These are phyloP conservation scores for Fabriciana adippe DNA, from an alignment of 2,888 invertebrate genomes.

Conservation along the genomic window DNA sequence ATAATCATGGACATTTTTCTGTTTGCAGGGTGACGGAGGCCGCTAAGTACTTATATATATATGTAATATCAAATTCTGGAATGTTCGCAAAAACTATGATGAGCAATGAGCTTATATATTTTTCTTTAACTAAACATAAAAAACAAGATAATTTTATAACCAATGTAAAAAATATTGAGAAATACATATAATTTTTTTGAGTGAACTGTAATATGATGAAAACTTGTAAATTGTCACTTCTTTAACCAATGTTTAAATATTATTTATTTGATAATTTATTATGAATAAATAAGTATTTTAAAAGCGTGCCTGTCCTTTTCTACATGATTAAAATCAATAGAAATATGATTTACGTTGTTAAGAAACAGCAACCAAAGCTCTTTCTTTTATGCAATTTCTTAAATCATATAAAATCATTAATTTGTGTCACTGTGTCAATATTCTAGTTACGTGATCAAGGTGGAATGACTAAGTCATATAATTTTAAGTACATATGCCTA, in stretches of 20 bases:
- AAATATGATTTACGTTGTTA: background rate
- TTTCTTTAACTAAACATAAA: too few species aligned
- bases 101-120: background rate
- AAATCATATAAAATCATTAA: background rate
- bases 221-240: too few species aligned
- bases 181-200: too few species aligned
- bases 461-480: constrained; percentile 19
- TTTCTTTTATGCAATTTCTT: constrained; percentile 3
- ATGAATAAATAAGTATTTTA: too few species aligned
- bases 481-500: constrained; percentile 8
- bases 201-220: too few species aligned
- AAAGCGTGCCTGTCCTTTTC: too few species aligned
- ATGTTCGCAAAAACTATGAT: background rate
- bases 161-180: too few species aligned
- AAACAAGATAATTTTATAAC: too few species aligned
- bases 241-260: too few species aligned
- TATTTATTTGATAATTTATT: too few species aligned
- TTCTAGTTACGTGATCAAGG: constrained; percentile 1
- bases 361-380: constrained; percentile 11
- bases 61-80: background rate
- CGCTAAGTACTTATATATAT: constrained; percentile 2
- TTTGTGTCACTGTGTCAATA: background rate
- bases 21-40: constrained; percentile 14
- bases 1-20: background rate
- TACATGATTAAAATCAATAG: too few species aligned